Base-by-base conservation (phyloP, 2,797 vertebrate species). In the Onychomys arenicola region DNA sequence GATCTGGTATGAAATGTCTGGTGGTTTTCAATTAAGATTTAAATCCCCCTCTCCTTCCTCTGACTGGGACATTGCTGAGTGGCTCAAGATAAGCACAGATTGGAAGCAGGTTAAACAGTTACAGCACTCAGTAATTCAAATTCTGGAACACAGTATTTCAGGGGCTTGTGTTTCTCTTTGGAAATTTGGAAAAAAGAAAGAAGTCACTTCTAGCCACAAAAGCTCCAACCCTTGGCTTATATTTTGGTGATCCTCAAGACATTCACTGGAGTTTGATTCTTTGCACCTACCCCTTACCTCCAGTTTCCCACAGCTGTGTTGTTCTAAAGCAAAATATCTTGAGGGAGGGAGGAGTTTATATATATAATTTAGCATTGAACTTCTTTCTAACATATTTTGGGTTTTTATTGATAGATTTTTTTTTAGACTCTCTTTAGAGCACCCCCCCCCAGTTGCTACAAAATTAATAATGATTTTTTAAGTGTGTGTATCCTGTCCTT, bases 401-500 rank as follows among this genome's bases (percentile, higher is more conserved):
- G 75, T 23, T 29, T 61, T 14, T 37, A 76, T 75, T 80, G 84
- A 21, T 55, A 85, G 71, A 37, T 82, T 75, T 89, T 87, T 85
- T 61, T 92, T 89, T 77, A 84, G 98, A 98, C 97, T 98, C 67
- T 82, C 94, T 94, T n/a, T 52, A 40, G 52, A 88, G 17, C 82
- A 93, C 94, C 91, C 90, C 40, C 16, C 69, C 59, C n/a, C 25
- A 9, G 93, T 69, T 94, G 81, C 78, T 93, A 8, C 29, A 95
- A 86, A 97, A 93, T 96, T 94, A 69, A 29, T 96, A 93, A 93
- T 78, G 49, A 94, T 81, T 95, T 65, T 32, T 27, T 23, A 93
- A 96, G 49, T 73, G 27, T 97, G 34, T 91, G 9, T 96, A 95
- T 96, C 83, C 67, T 97, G 95, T 97, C 94, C 98, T 98, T 97